Conservation (phyloP, 2,888 invertebrate genomes). For the Phymatocera aterrima region DNA sequence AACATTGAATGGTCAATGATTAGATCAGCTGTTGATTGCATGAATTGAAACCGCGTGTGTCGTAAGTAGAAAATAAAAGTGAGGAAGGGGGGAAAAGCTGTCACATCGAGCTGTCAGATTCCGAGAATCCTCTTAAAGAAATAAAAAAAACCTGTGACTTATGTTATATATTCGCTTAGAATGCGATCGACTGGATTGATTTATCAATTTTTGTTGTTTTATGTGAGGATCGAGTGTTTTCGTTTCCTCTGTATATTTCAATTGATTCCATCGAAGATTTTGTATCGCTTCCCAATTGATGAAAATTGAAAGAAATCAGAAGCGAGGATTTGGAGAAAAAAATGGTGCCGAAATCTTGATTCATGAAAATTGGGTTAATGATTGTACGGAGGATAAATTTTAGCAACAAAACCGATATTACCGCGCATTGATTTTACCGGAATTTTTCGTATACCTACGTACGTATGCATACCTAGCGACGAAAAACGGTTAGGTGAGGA, state of each 20-base stretch:
- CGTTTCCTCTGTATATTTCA: no score
- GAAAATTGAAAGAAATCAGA: no score
- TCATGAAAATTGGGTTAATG: slow-evolving; percentile 48
- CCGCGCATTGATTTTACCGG: slow-evolving; percentile 42
- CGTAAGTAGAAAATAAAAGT: background rate
- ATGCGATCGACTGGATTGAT: no score
- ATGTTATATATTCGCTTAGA: no score
- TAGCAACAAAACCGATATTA: slow-evolving; percentile 7
- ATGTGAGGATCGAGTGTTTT: no score
- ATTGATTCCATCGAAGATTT: no score
- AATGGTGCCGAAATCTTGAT: background rate
- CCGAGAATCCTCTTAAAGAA: background rate
- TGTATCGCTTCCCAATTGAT: no score
- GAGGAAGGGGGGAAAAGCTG: background rate
- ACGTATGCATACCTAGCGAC: background rate
- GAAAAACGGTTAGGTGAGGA: background rate
- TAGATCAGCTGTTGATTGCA: slow-evolving; percentile 42
- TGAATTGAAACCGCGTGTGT: slow-evolving; percentile 43
- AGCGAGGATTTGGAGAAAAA: no score
- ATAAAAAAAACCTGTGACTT: no score
- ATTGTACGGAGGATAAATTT: background rate
- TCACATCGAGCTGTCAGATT: background rate
- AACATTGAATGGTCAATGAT: background rate
- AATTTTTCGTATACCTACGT: slow-evolving; percentile 12
- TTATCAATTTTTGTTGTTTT: no score